Percentiles rank a stretch among this genome's conserved stretches.
phyloP scores from a whole-genome alignment of 2,888 invertebrate genomes.

The Xanthia togata region DNA sequence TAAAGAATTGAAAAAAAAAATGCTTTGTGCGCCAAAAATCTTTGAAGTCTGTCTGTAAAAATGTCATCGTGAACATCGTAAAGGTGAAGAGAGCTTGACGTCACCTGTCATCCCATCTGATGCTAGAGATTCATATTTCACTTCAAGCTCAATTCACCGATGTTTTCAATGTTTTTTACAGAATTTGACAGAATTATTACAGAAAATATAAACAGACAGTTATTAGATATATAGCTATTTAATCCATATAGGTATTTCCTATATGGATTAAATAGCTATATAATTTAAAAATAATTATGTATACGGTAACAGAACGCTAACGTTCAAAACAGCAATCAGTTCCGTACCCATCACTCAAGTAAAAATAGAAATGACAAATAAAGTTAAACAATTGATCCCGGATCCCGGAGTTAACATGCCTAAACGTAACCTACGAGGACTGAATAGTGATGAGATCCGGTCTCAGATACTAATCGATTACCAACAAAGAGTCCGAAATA shows the following conservation, averaged over 20 bases:
- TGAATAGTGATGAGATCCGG: slow-evolving; percentile 63
- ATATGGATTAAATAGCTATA: too few species aligned
- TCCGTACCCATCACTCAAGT: slow-evolving; percentile 32
- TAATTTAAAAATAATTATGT: neutral
- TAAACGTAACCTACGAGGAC: slow-evolving; percentile 51
- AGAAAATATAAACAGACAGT: neutral
- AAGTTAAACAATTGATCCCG: slow-evolving; percentile 63
- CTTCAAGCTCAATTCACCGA: neutral
- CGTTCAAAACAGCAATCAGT: neutral
- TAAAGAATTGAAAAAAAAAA: neutral
- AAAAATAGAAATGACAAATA: slow-evolving; percentile 68
- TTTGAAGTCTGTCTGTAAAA: neutral
- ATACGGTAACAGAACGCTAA: neutral
- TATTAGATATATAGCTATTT: too few species aligned
- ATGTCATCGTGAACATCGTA: neutral
- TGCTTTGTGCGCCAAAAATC: neutral
- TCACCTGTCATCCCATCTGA: neutral
- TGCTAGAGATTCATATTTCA: neutral
- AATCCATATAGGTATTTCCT: too few species aligned
- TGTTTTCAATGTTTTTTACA: too few species aligned
- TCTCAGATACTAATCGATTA: slow-evolving; percentile 57
- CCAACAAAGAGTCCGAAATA: slow-evolving; percentile 21
- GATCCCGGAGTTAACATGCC: slow-evolving; percentile 63
- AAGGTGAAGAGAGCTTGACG: neutral
- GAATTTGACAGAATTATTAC: too few species aligned